phyloP scores from a whole-genome alignment of 2,113 vertebrate genomes.

The Melanotaenia duboulayi region DNA sequence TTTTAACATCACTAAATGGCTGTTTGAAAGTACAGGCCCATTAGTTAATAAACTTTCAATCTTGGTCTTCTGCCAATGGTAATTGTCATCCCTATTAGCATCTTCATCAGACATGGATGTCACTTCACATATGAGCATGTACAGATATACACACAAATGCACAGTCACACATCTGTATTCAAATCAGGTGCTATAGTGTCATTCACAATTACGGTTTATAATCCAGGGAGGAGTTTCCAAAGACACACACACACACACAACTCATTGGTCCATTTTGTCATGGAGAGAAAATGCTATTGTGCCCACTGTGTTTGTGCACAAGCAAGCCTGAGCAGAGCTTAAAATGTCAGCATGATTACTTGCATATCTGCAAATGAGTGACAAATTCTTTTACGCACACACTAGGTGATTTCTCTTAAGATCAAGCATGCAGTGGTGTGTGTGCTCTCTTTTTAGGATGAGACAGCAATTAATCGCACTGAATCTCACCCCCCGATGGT shows the following conservation, averaged over 20 bases:
- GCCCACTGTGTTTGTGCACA: not conserved
- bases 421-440: slow-evolving; percentile 9
- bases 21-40: slow-evolving; percentile 19
- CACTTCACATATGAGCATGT: slow-evolving; percentile 22
- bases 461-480: slow-evolving; percentile 54
- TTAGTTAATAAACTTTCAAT: slow-evolving; percentile 19
- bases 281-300: slow-evolving; percentile 17
- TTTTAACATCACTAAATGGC: slow-evolving; percentile 10
- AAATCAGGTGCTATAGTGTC: slow-evolving; percentile 25
- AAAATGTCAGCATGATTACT: slow-evolving; percentile 26
- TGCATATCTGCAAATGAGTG: slow-evolving; percentile 14
- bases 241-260: slow-evolving; percentile 18
- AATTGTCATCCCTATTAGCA: slow-evolving; percentile 39
- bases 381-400: slow-evolving; percentile 11
- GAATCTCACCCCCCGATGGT: slow-evolving; percentile 58
- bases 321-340: not conserved
- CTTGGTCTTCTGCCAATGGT: slow-evolving; percentile 15
- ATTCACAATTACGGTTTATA: slow-evolving; percentile 40
- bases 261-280: slow-evolving; percentile 2
- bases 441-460: slow-evolving; percentile 29
- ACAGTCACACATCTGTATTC: slow-evolving; percentile 24
- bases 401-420: slow-evolving; percentile 14
- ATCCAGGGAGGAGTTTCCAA: slow-evolving; percentile 10
- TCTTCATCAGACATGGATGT: slow-evolving; percentile 38
- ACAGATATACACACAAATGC: slow-evolving; percentile 5